These are phyloP conservation scores for Paralichthys olivaceus DNA, from an alignment of 2,113 vertebrate genomes.

Conservation along the genomic window DNA sequence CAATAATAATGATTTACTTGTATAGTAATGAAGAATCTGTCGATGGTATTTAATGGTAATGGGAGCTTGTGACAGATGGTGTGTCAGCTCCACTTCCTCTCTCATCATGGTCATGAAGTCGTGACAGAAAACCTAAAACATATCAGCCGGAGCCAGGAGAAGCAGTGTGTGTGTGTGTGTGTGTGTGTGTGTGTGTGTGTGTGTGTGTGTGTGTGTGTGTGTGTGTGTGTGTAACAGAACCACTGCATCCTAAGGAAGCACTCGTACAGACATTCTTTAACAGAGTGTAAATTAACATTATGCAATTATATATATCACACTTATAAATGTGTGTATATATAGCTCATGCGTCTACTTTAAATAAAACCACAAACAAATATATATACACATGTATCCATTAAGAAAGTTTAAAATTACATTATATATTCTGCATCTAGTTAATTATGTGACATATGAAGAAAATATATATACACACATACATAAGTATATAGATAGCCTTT, in stretches of 20 bases:
- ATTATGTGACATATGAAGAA: not conserved
- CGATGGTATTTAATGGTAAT: not conserved
- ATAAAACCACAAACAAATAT: too few relatives aligned
- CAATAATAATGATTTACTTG: not conserved
- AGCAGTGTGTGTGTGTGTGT: not conserved
- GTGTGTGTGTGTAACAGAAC: not conserved
- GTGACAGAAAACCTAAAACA: slow-evolving; percentile 5
- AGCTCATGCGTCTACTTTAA: too few relatives aligned
- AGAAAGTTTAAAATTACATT: too few relatives aligned
- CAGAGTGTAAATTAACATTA: not conserved
- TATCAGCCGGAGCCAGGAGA: not conserved
- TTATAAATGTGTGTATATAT: too few relatives aligned
- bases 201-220: not conserved
- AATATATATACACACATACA: too few relatives aligned
- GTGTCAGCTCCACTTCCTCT: slow-evolving; percentile 46
- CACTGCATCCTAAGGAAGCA: not conserved
- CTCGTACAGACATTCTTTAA: not conserved
- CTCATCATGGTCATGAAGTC: slow-evolving; percentile 22
- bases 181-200: slow-evolving; percentile 1
- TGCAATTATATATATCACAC: too few relatives aligned
- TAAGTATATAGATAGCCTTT: too few relatives aligned
- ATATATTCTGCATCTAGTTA: not conserved
- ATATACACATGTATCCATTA: too few relatives aligned
- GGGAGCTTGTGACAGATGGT: slow-evolving; percentile 36
- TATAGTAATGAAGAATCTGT: not conserved